These are phyloP conservation scores for Cirrhinus molitorella DNA, from an alignment of 2,797 vertebrate genomes.

Conservation along the genomic window DNA sequence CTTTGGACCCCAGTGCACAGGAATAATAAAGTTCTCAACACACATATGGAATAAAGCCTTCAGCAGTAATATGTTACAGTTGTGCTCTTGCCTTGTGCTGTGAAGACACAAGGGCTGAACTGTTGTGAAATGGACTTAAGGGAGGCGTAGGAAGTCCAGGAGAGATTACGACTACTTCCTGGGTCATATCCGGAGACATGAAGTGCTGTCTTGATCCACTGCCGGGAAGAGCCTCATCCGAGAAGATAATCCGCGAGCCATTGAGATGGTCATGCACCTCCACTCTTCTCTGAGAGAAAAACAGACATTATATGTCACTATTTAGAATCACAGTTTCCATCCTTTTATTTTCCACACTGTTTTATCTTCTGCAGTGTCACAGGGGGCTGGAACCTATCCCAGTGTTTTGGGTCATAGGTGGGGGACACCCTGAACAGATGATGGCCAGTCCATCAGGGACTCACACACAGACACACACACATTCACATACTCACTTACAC, in stretches of 20 bases:
- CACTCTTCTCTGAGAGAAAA: slow-evolving; percentile 64
- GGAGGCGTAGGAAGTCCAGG: slow-evolving; percentile 75
- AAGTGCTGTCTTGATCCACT: slow-evolving; percentile 62
- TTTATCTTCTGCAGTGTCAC: not conserved
- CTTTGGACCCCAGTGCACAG: not conserved
- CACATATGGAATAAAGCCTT: not conserved
- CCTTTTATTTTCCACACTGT: not conserved
- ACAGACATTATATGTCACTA: slow-evolving; percentile 44
- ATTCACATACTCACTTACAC: not conserved
- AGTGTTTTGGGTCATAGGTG: not conserved
- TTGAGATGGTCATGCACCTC: slow-evolving; percentile 70
- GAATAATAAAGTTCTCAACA: not conserved
- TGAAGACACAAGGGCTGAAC: slow-evolving; percentile 38
- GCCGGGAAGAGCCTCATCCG: slow-evolving; percentile 53
- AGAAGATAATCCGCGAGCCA: slow-evolving; percentile 72
- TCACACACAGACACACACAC: not conserved
- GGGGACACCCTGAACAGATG: not conserved
- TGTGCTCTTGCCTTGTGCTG: slow-evolving; percentile 69
- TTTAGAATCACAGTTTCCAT: not conserved
- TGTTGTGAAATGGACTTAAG: slow-evolving; percentile 70
- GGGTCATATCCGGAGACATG: slow-evolving; percentile 71
- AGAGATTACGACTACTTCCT: slow-evolving; percentile 76
- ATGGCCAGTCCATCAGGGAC: not conserved
- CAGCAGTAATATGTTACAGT: not conserved
- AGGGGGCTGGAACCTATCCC: not conserved